A percentile compares a stretch with the other conserved stretches of the same genome.
Evolutionary conservation across 2,888 invertebrate species (phyloP).

Genomic region (Stenotaenia linearis): DNA sequence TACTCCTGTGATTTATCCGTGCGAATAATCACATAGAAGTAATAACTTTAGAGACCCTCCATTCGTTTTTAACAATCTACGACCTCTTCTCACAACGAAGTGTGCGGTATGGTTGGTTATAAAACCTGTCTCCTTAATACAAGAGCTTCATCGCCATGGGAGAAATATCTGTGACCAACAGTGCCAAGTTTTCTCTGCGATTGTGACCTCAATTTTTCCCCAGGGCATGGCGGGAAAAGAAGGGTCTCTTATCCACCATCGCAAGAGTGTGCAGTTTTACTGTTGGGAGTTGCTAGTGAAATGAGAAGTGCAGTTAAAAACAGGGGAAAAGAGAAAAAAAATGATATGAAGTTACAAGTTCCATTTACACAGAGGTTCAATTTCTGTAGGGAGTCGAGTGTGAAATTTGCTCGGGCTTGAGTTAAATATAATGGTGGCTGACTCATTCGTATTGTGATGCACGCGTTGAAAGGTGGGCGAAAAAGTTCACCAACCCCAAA

Average conservation of each 20-base stretch:
- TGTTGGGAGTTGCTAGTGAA: background rate
- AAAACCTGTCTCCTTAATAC: background rate
- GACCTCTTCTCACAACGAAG: background rate
- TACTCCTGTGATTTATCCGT: background rate
- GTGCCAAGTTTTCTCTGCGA: constrained; percentile 1
- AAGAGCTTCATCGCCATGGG: background rate
- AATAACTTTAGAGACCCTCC: background rate
- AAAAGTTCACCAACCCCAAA: background rate
- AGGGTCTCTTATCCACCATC: background rate
- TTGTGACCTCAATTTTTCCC: background rate
- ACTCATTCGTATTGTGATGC: background rate
- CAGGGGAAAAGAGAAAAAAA: background rate
- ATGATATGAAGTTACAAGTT: background rate
- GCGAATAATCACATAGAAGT: background rate
- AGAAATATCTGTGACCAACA: background rate
- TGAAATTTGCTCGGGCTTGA: background rate
- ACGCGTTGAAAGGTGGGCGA: background rate
- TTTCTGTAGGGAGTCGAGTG: background rate
- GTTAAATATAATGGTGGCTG: background rate
- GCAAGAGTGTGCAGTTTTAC: background rate
- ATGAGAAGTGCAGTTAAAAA: background rate
- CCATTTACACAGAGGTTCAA: background rate
- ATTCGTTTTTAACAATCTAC: background rate
- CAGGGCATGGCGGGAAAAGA: background rate
- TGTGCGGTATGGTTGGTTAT: background rate